Evolutionary conservation across 2,888 invertebrate species (phyloP), one percentile per base, ranked within the genome.

Genomic region (Nemoura dubitans): DNA sequence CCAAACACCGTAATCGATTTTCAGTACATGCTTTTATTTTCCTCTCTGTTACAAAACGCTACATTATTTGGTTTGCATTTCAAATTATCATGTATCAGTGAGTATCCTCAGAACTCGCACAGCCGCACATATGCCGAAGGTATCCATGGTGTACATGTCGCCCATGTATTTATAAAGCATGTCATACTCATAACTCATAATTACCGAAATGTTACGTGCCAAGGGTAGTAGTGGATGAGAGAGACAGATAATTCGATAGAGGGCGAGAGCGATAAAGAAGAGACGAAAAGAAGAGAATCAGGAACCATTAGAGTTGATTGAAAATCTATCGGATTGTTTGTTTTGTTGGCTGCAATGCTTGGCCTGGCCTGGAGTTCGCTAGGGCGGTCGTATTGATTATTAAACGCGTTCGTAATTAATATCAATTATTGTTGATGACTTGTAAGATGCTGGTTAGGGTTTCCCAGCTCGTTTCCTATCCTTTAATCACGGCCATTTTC

Each of bases 171-270:
- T 59, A 59, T 59, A 59, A 59, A 59, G 16, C 59, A 59, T 59
- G 59, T 59, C 59, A 59, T 59, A 59, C 59, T 21, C 59, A 59
- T 59, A 59, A 59, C 59, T 59, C 59, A 59, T 59, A 59, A 59
- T 59, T 59, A 59, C 59, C 59, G 21, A 59, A 59, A 21, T 21
- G 21, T 59, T 36, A 36, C 16, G 59, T 59, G 59, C 59, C 59
- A 10, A 59, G 21, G 16, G 59, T 21, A 59, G 59, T 3, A 59
- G 59, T 10, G 59, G 14, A 14, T 7, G 59, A 59, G 21, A 7
- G 59, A 14, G 59, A 59, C 10, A 21, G 16, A 14, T 21, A 21
- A 59, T 1, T 2, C 6, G 16, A 59, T 21, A 3, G 36, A n/a
- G 59, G 59, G 1, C 16, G 59, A 59, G 59, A 7, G 59, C 59